phyloP scores from a whole-genome alignment of 2,888 invertebrate species.

The Eupsilia transversa region DNA sequence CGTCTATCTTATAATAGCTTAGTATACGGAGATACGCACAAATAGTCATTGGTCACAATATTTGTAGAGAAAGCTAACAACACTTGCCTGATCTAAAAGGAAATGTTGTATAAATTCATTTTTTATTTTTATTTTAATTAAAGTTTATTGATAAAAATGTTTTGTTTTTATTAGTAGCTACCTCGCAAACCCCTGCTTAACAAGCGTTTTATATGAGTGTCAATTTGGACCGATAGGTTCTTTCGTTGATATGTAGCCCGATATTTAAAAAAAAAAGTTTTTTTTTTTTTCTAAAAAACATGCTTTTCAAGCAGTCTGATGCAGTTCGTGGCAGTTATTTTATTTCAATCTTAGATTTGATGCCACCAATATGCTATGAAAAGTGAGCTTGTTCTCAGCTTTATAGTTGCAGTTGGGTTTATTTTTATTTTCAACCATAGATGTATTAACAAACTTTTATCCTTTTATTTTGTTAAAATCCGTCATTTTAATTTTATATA shows the following conservation, averaged over 20 bases:
- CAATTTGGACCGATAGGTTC: background rate
- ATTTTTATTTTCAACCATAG: too few species aligned
- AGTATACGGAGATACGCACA: constrained; percentile 66
- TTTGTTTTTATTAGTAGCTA: constrained; percentile 22
- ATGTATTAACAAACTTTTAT: too few species aligned
- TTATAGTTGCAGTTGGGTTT: background rate
- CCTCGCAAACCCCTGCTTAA: too few species aligned
- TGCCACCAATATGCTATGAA: background rate
- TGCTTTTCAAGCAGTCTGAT: background rate
- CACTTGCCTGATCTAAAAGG: constrained; percentile 60
- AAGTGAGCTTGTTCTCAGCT: background rate
- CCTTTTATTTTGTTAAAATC: too few species aligned
- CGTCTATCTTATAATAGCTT: constrained; percentile 47
- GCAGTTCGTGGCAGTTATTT: background rate
- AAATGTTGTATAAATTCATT: constrained; percentile 83
- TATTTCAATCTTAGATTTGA: background rate
- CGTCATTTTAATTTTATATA: background rate
- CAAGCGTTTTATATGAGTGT: background rate
- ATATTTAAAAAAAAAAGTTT: background rate
- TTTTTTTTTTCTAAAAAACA: background rate
- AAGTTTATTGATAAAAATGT: constrained; percentile 75
- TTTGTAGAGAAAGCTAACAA: constrained; percentile 31
- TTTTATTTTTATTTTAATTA: constrained; percentile 82
- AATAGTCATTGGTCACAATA: constrained; percentile 58
- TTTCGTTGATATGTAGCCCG: background rate